Percentiles rank a stretch among this genome's conserved stretches.
These are phyloP conservation scores for Rhinolophus ferrumequinum DNA, from an alignment of 2,113 vertebrate genomes.

Conservation along the genomic window DNA sequence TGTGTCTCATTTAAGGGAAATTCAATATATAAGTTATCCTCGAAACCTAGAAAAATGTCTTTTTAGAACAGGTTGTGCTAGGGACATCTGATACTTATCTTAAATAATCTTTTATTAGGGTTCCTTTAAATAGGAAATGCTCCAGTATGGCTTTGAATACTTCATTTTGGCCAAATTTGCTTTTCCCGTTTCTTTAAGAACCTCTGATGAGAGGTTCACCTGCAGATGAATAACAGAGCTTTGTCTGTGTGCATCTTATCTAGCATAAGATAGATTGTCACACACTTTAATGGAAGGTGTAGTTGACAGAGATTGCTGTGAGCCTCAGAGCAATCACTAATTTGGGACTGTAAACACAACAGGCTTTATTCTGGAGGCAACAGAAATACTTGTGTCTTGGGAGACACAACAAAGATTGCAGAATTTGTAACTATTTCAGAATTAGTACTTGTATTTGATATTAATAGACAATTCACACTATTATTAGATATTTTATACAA, in stretches of 20 bases:
- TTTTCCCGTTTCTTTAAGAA: not conserved
- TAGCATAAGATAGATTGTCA: not conserved
- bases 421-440: not conserved
- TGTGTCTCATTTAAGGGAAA: constrained; percentile 36
- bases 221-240: not conserved
- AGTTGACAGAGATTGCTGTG: not conserved
- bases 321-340: not conserved
- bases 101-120: not conserved
- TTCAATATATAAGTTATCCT: constrained; percentile 7
- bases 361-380: not conserved
- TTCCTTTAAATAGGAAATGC: not conserved
- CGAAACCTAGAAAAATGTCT: not conserved
- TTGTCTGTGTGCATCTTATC: not conserved
- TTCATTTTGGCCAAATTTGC: not conserved
- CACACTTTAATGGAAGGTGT: not conserved
- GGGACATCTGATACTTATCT: not conserved
- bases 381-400: not conserved
- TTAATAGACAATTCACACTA: not conserved
- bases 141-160: not conserved
- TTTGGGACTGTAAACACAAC: not conserved
- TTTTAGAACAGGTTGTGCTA: not conserved
- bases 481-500: not conserved
- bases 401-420: not conserved
- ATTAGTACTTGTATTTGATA: not conserved
- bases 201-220: not conserved